Base-by-base conservation (phyloP, 2,113 vertebrate genomes). In the human (Homo sapiens) region DNA sequence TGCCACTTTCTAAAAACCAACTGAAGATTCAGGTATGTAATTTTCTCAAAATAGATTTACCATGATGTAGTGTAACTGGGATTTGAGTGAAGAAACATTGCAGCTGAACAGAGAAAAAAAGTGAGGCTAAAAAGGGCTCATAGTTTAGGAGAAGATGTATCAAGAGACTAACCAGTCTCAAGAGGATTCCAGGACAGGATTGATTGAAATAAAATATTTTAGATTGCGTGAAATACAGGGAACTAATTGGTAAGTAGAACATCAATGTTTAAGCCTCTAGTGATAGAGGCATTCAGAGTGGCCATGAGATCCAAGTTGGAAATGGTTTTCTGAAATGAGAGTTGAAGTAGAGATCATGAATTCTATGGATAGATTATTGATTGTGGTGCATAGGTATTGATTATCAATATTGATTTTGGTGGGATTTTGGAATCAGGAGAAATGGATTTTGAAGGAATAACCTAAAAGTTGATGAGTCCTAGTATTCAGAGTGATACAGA, bases 381-480 rank as follows among this genome's bases (percentile, higher is more conserved):
- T 57, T n/a, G 13, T 8, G 87, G n/a, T 50, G 6, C 35, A 10
- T 79, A 25, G 38, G 2, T 79, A 93, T 61, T 92, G 96, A 93
- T 83, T 57, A 45, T 73, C 11, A 72, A 25, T 84, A 64, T 93
- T 94, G 84, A 91, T 78, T 85, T 66, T 38, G 20, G 40, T 76
- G 8, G 30, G 9, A 85, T 64, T 91, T 93, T 57, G 23, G 32
- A 61, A 43, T 90, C 57, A 84, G 79, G 70, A 90, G 43, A 94
- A 96, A 85, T 95, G 43, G 32, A 35, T 81, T 94, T 94, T 68
- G 35, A 93, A 94, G 57, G 68, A 88, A 84, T 40, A 5, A 45
- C n/a, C 22, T 93, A 38, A 95, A 94, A 73, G n/a, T 30, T 86
- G 43, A 35, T 30, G 10, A 57, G 43, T 82, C 22, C 43, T 25